Percentiles rank a stretch among this genome's conserved stretches.
Evolutionary conservation across 2,888 invertebrate genomes (phyloP).

Genomic region (Electrophaes corylata): DNA sequence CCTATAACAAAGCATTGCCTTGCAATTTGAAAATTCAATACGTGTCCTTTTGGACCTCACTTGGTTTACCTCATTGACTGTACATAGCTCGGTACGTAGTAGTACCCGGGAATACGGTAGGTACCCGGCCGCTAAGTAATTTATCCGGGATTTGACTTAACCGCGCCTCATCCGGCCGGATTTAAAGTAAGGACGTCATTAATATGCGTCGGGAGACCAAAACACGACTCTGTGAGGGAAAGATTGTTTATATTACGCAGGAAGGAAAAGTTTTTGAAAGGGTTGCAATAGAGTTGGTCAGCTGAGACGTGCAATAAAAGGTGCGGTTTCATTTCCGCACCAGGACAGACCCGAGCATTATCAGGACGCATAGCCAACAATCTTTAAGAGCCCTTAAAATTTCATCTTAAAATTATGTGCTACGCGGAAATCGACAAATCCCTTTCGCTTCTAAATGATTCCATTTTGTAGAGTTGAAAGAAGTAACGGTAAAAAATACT

Average conservation of each 20-base stretch:
- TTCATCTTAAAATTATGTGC: no score
- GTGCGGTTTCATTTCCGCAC: neutral
- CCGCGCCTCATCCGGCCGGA: conserved; percentile 29
- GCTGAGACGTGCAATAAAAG: neutral
- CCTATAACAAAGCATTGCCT: no score
- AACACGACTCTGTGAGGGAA: conserved; percentile 9
- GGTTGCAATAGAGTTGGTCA: neutral
- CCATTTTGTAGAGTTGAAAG: no score
- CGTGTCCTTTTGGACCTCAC: no score
- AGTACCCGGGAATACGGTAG: conserved; percentile 9
- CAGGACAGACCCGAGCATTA: no score
- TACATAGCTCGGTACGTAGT: neutral
- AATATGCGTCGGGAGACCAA: conserved; percentile 30
- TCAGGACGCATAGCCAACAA: no score
- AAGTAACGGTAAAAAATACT: no score
- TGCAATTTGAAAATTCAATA: no score
- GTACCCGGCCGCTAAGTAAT: conserved; percentile 59
- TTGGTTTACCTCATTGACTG: neutral
- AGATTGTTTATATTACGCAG: conserved; percentile 14
- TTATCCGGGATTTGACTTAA: conserved; percentile 63
- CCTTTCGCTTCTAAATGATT: no score
- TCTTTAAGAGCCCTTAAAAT: no score
- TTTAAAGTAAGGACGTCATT: conserved; percentile 28
- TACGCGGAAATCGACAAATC: no score
- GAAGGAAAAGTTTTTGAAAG: neutral